Evolutionary conservation across 2,888 invertebrate genomes (phyloP), one percentile per base, ranked within the genome.

Genomic region (Seira sanloemensis): DNA sequence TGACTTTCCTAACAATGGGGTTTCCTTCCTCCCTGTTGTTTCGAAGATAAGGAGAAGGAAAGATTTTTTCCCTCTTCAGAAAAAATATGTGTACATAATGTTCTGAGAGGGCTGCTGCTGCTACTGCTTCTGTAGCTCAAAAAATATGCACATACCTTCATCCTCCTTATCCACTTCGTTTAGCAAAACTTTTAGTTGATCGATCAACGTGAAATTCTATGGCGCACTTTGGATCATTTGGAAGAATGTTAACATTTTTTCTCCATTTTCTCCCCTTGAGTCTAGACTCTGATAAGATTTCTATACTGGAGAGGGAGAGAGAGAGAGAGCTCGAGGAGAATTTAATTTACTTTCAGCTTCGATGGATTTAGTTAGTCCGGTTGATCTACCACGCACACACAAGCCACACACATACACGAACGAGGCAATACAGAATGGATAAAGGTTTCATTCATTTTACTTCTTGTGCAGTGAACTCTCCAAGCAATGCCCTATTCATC

Each of bases 331-430:
- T 37, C 37, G 37, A 37, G 37, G 37, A 78, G 68, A 78, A 78
- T 78, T 78, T 78, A 78, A 78, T 78, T 78, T 78, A 62, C 46
- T 66, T 54, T 58, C 72, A 65, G 66, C 27, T 16, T 18, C 26
- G 68, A 68, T 71, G 78, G 65, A 72, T 78, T 19, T 72, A 72
- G 65, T 66, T 62, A 65, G 72, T 78, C 37, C 65, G 65, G 37
- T 65, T 78, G 78, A 78, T 78, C 58, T 65, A 65, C 78, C 78
- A 72, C 78, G 37, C 37, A 37, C 37, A 37, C 37, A 37, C 4
- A 12, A 71, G 46, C 37, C 37, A 37, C 37, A 37, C 37, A 37
- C 37, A 37, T 4, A 37, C 37, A 37, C 37, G 37, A 37, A 37
- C 4, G 37, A 4, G 12, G 37, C 37, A 37, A 37, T 37, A 37